phyloP scores from a whole-genome alignment of 2,113 vertebrate species.

The Tetrax tetrax region DNA sequence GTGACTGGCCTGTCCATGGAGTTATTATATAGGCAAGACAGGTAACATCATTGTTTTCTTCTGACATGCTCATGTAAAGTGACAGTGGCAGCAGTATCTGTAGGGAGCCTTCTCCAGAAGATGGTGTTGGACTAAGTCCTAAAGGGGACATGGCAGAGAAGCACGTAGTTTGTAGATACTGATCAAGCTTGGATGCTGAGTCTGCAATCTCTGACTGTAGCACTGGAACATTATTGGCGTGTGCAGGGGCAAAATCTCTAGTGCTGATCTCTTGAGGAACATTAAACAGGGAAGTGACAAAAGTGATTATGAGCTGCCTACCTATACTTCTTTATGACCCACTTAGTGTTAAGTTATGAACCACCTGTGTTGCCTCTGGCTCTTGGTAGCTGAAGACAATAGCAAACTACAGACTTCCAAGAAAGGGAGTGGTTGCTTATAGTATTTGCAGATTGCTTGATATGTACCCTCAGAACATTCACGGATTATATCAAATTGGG shows the following conservation, averaged over 20 bases:
- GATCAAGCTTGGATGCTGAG: not conserved
- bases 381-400: not conserved
- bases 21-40: not conserved
- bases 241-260: not conserved
- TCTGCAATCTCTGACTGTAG: not conserved
- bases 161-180: not conserved
- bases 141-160: not conserved
- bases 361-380: not conserved
- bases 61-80: not conserved
- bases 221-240: not conserved
- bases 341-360: not conserved
- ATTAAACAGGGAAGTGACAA: not conserved
- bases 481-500: not conserved
- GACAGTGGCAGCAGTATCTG: not conserved
- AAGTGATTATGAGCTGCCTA: not conserved
- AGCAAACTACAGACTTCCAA: not conserved
- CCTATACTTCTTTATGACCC: not conserved
- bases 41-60: not conserved
- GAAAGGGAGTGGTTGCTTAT: not conserved
- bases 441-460: not conserved
- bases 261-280: not conserved
- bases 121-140: not conserved
- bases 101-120: not conserved
- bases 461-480: not conserved
- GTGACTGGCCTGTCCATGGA: not conserved